Percentiles rank a stretch among this genome's conserved stretches.
These are phyloP conservation scores for Anser brachyrhynchus DNA, from an alignment of 2,113 vertebrate genomes.

Conservation along the genomic window DNA sequence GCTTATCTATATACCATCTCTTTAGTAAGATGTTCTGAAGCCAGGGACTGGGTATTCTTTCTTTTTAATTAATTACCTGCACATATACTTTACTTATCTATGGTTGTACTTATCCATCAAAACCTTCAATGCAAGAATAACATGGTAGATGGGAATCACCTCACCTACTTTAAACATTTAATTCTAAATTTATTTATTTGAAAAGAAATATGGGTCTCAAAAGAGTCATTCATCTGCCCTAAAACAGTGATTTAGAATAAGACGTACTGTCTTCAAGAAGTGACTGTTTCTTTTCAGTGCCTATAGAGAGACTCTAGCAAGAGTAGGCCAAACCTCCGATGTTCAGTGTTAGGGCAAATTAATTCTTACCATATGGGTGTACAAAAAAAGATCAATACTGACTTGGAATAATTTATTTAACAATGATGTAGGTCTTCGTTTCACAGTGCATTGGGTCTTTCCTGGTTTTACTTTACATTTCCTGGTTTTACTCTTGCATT, in stretches of 20 bases:
- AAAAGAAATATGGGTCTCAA: neutral
- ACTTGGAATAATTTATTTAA: neutral
- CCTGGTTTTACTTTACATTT: neutral
- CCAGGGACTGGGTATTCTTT: neutral
- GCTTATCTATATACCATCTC: neutral
- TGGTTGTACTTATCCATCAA: neutral
- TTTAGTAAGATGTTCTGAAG: neutral
- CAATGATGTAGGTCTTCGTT: accelerated
- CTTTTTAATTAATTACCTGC: neutral
- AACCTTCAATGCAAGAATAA: neutral
- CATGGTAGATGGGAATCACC: neutral
- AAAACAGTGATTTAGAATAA: neutral
- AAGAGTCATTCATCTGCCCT: neutral
- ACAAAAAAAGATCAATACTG: neutral
- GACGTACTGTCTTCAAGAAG: neutral
- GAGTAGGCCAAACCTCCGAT: neutral
- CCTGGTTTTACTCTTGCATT: neutral
- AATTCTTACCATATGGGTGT: neutral
- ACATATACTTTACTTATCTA: neutral
- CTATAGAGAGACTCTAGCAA: neutral
- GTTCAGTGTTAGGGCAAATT: neutral
- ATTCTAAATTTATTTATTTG: neutral
- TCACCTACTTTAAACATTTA: neutral
- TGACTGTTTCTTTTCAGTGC: neutral
- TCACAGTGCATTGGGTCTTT: no score